These are phyloP conservation scores for Halocynthia roretzi DNA, from an alignment of 23 tunicate genomes.

Conservation along the genomic window DNA sequence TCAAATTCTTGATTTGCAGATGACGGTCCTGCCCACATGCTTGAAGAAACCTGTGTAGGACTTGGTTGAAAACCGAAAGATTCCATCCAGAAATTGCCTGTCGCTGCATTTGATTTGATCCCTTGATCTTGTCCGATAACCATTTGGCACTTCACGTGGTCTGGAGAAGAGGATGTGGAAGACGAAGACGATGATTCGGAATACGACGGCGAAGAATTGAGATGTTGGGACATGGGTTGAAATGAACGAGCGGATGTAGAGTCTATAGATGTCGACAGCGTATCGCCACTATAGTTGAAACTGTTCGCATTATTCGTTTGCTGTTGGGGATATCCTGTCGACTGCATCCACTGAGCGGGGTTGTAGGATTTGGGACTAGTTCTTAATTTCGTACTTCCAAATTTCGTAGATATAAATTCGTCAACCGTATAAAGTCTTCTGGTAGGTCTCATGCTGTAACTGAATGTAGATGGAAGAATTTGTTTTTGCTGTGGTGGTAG, in stretches of 20 bases:
- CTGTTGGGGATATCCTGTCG: too few species aligned
- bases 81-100: too few species aligned
- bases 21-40: too few species aligned
- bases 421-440: slow-evolving; percentile 14
- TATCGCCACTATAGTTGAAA: neutral
- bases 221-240: slow-evolving; percentile 14
- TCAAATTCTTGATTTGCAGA: too few species aligned
- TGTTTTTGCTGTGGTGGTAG: neutral
- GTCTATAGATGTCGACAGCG: slow-evolving; percentile 9
- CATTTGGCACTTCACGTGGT: too few species aligned
- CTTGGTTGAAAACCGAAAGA: too few species aligned
- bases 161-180: slow-evolving; percentile 7
- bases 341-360: neutral
- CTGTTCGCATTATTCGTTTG: too few species aligned
- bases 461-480: slow-evolving; percentile 1
- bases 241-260: neutral
- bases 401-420: slow-evolving; percentile 24
- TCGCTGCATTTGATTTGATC: too few species aligned
- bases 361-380: neutral
- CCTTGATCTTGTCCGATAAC: too few species aligned
- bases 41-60: too few species aligned
- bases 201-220: slow-evolving; percentile 5
- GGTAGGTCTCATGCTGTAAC: slow-evolving; percentile 9
- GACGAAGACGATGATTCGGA: slow-evolving; percentile 10
- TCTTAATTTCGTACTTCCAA: slow-evolving; percentile 23